Base-by-base conservation (phyloP, 2,797 vertebrate species). In the Urocyon cinereoargenteus region DNA sequence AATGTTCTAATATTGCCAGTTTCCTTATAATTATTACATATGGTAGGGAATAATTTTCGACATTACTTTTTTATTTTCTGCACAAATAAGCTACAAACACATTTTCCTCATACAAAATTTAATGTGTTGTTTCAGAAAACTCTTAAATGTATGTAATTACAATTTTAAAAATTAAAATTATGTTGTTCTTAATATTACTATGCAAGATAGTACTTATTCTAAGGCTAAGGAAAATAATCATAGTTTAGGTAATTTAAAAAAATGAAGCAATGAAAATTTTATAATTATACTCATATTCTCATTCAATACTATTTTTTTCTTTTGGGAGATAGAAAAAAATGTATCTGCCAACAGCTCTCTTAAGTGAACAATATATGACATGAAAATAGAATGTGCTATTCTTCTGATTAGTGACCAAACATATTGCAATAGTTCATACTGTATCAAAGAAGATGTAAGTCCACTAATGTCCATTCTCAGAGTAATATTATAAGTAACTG, bases 141-240 rank as follows among this genome's bases (percentile, higher is more conserved):
- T 40, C 84, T 94, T 57, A 34, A 89, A 40, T 73, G 13, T 18
- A 66, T 1, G 0, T 84, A 85, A 77, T 53, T 40, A 75, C 0
- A 66, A 57, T 95, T 93, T 40, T 40, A 68, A 91, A 91, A 94
- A 77, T 83, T 93, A 53, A 90, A 91, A 90, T 62, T 64, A 21
- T 75, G 22, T 70, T 77, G 18, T 62, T 62, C 6, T 89, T n/a
- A 91, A 21, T 77, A 79, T 62, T 28, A 78, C 2, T 45, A 57
- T 53, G 28, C 0, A 82, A 85, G 40, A 40, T 0, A 83, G 11
- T 34, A 81, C 55, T 79, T 89, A 70, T 3, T 86, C 8, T 91
- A 73, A 90, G 36, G 31, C 26, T 53, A 36, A 97, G 15, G 26
- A 45, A 79, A 85, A 70, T 87, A 45, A 6, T 62, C 72, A 36